Evolutionary conservation across 2,797 vertebrate species (phyloP), one percentile per base, ranked within the genome.

Genomic region (Gallirallus australis): DNA sequence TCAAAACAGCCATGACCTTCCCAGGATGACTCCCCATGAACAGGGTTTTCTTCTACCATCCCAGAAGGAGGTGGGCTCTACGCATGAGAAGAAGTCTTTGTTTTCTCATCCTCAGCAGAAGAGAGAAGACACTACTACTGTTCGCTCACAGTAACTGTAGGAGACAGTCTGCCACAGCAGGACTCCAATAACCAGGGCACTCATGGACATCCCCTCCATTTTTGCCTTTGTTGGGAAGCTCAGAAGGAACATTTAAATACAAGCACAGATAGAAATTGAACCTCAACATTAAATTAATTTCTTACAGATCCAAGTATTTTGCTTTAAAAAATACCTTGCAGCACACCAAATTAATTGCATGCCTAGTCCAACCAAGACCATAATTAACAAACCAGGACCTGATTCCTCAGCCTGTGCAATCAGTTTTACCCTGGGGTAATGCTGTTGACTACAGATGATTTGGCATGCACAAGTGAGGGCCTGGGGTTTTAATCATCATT

Each of bases 301-400:
- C 53, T 64, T 73, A 73, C 40, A 66, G 25, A 30, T 68, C 47
- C 15, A 47, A 85, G 68, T 21, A 42, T 64, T 81, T 93, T 71
- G 80, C 31, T 76, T 52, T 77, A 50, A 63, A 63, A 33, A 37
- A 84, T 40, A 90, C 28, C 57, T 91, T 54, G 21, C 19, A 28
- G 82, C 69, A 71, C n/a, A 76, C 69, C n/a, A 63, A 91, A 92
- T 92, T 93, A 96, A 93, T 89, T 89, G 57, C 69, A 82, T 37
- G 31, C 30, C 52, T 68, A 61, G 75, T 85, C 54, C 75, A 93
- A 77, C 7, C 5, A 87, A 93, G 37, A 56, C 33, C 64, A 24
- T 54, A 86, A 93, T 81, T 91, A 86, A 75, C 76, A 86, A 93
- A 73, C 11, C 28, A 82, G 52, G 63, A 72, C 66, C 53, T 13